phyloP scores from a whole-genome alignment of 2,888 invertebrate species.

The Polyploca ridens region DNA sequence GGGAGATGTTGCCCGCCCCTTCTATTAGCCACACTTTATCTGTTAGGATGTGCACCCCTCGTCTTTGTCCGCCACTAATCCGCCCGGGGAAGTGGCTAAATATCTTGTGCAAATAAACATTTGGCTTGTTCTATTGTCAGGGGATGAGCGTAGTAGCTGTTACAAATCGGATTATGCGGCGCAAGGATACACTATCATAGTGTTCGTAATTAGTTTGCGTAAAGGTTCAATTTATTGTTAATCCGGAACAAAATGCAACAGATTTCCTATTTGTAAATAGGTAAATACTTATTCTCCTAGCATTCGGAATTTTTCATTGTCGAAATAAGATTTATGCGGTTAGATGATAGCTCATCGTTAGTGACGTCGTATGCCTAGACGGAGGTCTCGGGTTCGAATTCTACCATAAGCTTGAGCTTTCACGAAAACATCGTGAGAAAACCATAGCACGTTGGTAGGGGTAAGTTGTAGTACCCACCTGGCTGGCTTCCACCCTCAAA shows the following conservation, averaged over 20 bases:
- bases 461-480: too few species aligned
- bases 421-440: too few species aligned
- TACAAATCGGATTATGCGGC: conserved; percentile 78
- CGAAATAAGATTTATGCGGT: too few species aligned
- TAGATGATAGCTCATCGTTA: too few species aligned
- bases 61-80: conserved; percentile 76
- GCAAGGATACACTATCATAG: conserved; percentile 66
- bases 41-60: conserved; percentile 63
- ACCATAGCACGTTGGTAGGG: too few species aligned
- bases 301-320: too few species aligned
- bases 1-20: conserved; percentile 69
- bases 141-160: conserved; percentile 67
- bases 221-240: conserved; percentile 58
- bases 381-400: too few species aligned
- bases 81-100: conserved; percentile 82
- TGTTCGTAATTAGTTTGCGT: conserved; percentile 65
- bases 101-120: conserved; percentile 85
- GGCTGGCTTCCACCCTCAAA: too few species aligned
- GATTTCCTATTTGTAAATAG: too few species aligned
- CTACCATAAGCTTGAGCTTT: too few species aligned
- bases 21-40: conserved; percentile 76
- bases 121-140: conserved; percentile 73
- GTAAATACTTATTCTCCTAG: too few species aligned
- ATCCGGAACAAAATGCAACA: conserved; percentile 7
- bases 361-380: too few species aligned